Evolutionary conservation across 2,888 invertebrate genomes (phyloP).

Genomic region (Brachyopa scutellaris): DNA sequence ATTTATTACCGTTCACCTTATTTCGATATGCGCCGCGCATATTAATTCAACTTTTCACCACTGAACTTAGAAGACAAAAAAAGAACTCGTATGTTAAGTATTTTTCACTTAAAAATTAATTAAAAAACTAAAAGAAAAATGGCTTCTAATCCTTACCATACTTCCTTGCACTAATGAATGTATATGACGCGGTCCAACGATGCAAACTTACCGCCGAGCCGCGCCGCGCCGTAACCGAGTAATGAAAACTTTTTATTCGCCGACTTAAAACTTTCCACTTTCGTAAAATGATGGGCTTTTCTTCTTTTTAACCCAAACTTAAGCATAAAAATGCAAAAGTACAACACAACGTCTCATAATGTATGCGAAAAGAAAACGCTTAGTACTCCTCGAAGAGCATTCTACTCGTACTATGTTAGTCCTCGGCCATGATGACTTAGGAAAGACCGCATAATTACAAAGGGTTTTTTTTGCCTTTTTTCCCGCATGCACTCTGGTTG

Average conservation of each 20-base stretch:
- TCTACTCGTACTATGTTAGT: neutral
- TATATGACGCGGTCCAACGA: constrained; percentile 54
- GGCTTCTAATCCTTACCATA: constrained; percentile 46
- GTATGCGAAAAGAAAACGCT: constrained; percentile 62
- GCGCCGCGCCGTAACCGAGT: too few species aligned
- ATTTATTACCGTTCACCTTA: too few species aligned
- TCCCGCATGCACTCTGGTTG: neutral
- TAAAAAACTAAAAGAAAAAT: constrained; percentile 59
- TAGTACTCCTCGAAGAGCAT: constrained; percentile 35
- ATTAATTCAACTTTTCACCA: constrained; percentile 6
- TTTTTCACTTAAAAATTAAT: constrained; percentile 71
- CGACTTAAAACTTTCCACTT: constrained; percentile 64
- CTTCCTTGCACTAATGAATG: constrained; percentile 53
- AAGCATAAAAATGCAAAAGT: constrained; percentile 65
- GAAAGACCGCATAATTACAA: constrained; percentile 66
- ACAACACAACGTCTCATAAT: constrained; percentile 65
- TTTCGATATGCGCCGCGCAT: constrained; percentile 28
- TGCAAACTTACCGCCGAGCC: constrained; percentile 49
- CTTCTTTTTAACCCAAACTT: constrained; percentile 42
- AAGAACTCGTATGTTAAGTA: constrained; percentile 29
- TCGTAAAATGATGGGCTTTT: constrained; percentile 49
- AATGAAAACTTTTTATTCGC: constrained; percentile 25
- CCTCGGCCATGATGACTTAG: constrained; percentile 35
- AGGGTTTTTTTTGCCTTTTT: constrained; percentile 11
- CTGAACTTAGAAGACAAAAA: too few species aligned